Conservation (phyloP, 2,888 invertebrate genomes). For the Arctia plantaginis region DNA sequence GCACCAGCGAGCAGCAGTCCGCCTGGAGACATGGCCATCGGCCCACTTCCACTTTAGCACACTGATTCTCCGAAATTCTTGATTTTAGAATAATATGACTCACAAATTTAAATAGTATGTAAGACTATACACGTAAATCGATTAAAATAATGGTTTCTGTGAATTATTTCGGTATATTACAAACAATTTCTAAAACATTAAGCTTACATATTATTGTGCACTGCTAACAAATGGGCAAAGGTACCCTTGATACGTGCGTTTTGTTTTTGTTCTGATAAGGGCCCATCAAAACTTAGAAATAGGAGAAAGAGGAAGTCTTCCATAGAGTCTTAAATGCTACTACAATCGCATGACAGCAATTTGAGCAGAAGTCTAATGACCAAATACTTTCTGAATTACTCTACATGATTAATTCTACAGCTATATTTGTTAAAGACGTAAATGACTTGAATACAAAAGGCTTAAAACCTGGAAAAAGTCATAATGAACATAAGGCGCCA, state of each 20-base stretch:
- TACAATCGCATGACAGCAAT: not conserved
- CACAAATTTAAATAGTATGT: too few species aligned
- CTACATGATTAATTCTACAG: not conserved
- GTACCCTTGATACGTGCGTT: not conserved
- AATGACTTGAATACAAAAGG: conserved; percentile 5
- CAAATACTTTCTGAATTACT: not conserved
- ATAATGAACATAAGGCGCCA: conserved; percentile 40
- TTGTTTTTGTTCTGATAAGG: not conserved
- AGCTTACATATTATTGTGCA: not conserved
- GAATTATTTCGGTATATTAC: not conserved
- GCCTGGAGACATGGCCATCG: too few species aligned
- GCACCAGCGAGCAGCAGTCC: too few species aligned
- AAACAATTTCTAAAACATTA: not conserved
- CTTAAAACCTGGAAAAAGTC: conserved; percentile 18
- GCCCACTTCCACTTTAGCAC: too few species aligned
- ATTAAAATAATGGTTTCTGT: too few species aligned
- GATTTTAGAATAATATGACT: too few species aligned
- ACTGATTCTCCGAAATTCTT: too few species aligned
- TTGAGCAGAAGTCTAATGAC: not conserved
- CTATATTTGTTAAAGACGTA: not conserved
- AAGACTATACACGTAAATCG: too few species aligned
- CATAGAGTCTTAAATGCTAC: not conserved
- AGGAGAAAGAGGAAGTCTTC: not conserved
- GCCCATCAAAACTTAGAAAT: not conserved
- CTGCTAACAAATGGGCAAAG: not conserved